phyloP scores from a whole-genome alignment of 2,797 vertebrate species.

The Lemur catta region DNA sequence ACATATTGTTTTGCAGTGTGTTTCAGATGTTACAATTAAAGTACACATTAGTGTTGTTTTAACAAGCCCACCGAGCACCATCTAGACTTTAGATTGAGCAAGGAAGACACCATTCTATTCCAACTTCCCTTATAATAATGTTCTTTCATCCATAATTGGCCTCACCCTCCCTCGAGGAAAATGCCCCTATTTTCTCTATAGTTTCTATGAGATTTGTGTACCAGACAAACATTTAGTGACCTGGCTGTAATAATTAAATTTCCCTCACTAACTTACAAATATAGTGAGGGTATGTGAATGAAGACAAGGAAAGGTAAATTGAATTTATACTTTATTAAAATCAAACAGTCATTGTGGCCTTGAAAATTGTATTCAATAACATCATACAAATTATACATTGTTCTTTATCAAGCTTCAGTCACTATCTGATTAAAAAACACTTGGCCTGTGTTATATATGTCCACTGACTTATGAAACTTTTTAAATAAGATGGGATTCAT shows the following conservation, averaged over 20 bases:
- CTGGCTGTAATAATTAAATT: background rate
- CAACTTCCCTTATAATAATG: background rate
- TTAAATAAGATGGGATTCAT: background rate
- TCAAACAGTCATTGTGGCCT: slow-evolving; percentile 7
- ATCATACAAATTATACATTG: background rate
- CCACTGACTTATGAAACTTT: slow-evolving; percentile 17
- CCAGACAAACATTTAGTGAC: background rate
- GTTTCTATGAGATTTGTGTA: background rate
- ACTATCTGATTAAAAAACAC: slow-evolving; percentile 47
- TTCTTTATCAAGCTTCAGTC: slow-evolving; percentile 25
- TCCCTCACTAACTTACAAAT: background rate
- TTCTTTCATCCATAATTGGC: background rate
- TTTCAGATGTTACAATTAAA: background rate
- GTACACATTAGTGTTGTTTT: background rate
- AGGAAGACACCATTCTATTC: background rate
- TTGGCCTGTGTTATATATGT: background rate
- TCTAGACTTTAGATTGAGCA: background rate
- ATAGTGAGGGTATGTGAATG: background rate
- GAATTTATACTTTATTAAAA: slow-evolving; percentile 61
- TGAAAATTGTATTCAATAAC: slow-evolving; percentile 34
- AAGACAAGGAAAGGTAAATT: slow-evolving; percentile 15
- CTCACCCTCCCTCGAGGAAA: background rate
- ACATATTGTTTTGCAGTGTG: background rate
- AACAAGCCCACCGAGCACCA: background rate
- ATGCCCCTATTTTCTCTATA: background rate